Evolutionary conservation across 1,140 invertebrate species (phyloP), one percentile per base, ranked within the genome.

Genomic region (Hypsibius dujardini): DNA sequence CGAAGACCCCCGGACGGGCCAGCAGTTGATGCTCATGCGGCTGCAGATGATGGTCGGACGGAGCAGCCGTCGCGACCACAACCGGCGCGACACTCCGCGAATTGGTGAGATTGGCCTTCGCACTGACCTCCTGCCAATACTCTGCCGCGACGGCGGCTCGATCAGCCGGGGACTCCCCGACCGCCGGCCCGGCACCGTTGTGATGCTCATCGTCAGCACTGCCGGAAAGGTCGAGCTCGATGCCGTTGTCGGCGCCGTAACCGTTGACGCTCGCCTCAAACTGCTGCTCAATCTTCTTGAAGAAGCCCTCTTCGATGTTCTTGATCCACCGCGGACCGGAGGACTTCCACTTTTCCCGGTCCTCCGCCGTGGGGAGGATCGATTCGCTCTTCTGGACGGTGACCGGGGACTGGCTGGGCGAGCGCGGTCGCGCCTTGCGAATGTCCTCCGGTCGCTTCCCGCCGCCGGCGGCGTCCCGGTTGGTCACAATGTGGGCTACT

Each of bases 101-200:
- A 15, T 67, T 67, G 45, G 12, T 67, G 62, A 45, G 3, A 42
- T 12, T 67, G 45, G 62, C 62, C 42, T 67, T 67, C 12, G 62
- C 62, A 7, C 12, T 67, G 12, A 67, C 62, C 45, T 67, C 62
- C 62, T 67, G 62, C 62, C 62, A 67, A 45, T 67, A 67, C 62
- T 67, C 62, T 12, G 12, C 42, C 3, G 62, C 62, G 12, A 67
- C 62, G 12, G 42, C 62, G 45, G 62, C 62, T 12, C 12, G 62
- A 67, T 67, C 62, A 12, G 62, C 62, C 7, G 12, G 12, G 12
- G 45, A 3, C 3, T 12, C 12, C 3, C 42, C 12, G 42, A 12
- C 42, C 12, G 12, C 3, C 12, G 42, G 7, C 3, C 3, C 7
- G 12, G 12, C 12, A 45, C 62, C 45, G 12, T 12, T 7, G 42